phyloP scores from a whole-genome alignment of 2,797 vertebrate genomes.

The Sebastes matsubarae region DNA sequence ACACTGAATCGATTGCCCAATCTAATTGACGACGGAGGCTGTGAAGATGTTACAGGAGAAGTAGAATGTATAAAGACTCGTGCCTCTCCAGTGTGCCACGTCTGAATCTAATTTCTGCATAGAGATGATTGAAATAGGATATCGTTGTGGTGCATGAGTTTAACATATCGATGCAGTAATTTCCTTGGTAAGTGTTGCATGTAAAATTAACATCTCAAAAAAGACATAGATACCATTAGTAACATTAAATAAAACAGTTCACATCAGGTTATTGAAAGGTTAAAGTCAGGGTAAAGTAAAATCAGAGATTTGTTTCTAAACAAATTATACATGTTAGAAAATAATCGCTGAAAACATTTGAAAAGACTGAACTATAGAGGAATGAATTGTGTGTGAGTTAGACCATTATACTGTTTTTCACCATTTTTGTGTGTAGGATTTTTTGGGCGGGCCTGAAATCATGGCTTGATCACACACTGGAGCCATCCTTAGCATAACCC shows the following conservation, averaged over 20 bases:
- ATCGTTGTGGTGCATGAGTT: background rate
- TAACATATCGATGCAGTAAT: background rate
- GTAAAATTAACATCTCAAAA: background rate
- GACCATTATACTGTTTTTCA: no score
- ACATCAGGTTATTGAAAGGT: conserved; percentile 1
- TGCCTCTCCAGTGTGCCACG: conserved; percentile 14
- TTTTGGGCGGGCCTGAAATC: no score
- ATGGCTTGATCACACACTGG: no score
- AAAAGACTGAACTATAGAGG: no score
- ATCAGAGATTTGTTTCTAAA: no score
- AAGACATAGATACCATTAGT: background rate
- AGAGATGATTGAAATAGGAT: background rate
- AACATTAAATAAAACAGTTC: background rate
- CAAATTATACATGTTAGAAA: no score
- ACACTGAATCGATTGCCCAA: conserved; percentile 73
- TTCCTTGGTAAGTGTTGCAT: background rate
- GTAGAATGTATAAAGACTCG: conserved; percentile 40
- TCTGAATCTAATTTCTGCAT: conserved; percentile 35
- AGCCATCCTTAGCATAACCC: no score
- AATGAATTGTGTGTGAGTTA: no score
- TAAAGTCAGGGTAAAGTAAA: no score
- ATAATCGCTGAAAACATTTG: no score
- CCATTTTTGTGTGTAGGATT: no score
- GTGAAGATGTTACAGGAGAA: conserved; percentile 66
- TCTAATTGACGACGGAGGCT: conserved; percentile 73